Conservation (phyloP, 2,888 invertebrate genomes). For the Hermodice carunculata region DNA sequence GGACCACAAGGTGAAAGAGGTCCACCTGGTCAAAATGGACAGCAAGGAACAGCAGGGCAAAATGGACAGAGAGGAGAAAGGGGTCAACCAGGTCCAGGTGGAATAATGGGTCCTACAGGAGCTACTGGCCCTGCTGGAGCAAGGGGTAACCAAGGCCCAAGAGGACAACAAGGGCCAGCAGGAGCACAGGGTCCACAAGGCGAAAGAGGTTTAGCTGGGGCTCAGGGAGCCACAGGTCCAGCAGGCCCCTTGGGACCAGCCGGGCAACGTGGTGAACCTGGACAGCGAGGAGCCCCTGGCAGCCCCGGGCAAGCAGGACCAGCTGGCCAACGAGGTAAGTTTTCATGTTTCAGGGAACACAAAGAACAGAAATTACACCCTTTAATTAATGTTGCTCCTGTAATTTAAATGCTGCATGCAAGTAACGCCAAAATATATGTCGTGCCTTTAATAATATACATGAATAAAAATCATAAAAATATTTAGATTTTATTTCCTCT, state of each 20-base stretch:
- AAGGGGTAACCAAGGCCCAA: conserved; percentile 8
- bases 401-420: too few relatives aligned
- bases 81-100: conserved; percentile 29
- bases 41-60: conserved; percentile 71
- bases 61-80: conserved; percentile 53
- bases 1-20: conserved; percentile 38
- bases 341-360: conserved; percentile 4
- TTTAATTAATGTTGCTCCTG: too few relatives aligned
- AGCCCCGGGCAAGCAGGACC: conserved; percentile 30
- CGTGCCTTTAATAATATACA: too few relatives aligned
- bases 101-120: conserved; percentile 31
- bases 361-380: not conserved
- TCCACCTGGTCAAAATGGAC: conserved; percentile 40
- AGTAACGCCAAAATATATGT: too few relatives aligned
- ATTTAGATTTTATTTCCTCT: too few relatives aligned
- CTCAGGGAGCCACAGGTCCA: conserved; percentile 6
- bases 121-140: conserved; percentile 40
- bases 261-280: conserved; percentile 12
- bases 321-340: conserved; percentile 22
- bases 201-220: conserved; percentile 7
- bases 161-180: conserved; percentile 11
- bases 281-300: conserved; percentile 19
- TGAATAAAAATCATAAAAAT: too few relatives aligned
- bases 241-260: conserved; percentile 13
- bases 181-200: conserved; percentile 25